Percentiles rank a stretch among this genome's conserved stretches.
phyloP scores from a whole-genome alignment of 2,113 vertebrate genomes.

The Atrichornis clamosus region DNA sequence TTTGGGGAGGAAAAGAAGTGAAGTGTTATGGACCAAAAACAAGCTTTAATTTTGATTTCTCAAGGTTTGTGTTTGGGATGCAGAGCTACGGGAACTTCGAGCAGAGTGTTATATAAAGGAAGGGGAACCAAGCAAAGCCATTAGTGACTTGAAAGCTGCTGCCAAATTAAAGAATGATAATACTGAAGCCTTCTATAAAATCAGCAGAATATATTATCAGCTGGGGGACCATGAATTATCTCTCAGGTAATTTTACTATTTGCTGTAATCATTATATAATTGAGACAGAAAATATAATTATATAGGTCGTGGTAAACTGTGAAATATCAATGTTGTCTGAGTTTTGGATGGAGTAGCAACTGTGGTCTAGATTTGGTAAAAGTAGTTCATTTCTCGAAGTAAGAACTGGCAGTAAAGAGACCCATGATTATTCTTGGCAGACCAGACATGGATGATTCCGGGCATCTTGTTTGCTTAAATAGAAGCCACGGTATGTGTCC shows the following conservation, averaged over 20 bases:
- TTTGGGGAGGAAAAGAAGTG: background rate
- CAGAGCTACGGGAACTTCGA: constrained; percentile 87
- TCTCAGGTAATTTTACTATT: constrained; percentile 81
- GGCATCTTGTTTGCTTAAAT: background rate
- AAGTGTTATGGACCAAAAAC: constrained; percentile 15
- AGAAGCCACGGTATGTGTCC: background rate
- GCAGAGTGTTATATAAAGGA: constrained; percentile 92
- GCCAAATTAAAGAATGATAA: constrained; percentile 96
- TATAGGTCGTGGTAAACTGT: background rate
- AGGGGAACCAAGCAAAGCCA: constrained; percentile 91
- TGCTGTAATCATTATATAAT: background rate
- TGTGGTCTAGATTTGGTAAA: background rate
- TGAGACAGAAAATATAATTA: background rate
- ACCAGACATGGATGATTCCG: background rate
- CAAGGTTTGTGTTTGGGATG: constrained; percentile 95
- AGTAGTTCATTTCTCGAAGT: background rate
- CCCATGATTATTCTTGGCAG: background rate
- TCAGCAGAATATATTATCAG: constrained; percentile 93
- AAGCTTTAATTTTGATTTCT: constrained; percentile 70
- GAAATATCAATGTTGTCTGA: background rate
- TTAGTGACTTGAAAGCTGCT: constrained; percentile 92
- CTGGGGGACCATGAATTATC: constrained; percentile 95
- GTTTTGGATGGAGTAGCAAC: background rate
- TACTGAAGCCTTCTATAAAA: constrained; percentile 92
- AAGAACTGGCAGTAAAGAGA: background rate